Percentiles rank a stretch among this genome's conserved stretches.
Evolutionary conservation across 2,888 invertebrate species (phyloP).

Genomic region (Cheilosia urbana): DNA sequence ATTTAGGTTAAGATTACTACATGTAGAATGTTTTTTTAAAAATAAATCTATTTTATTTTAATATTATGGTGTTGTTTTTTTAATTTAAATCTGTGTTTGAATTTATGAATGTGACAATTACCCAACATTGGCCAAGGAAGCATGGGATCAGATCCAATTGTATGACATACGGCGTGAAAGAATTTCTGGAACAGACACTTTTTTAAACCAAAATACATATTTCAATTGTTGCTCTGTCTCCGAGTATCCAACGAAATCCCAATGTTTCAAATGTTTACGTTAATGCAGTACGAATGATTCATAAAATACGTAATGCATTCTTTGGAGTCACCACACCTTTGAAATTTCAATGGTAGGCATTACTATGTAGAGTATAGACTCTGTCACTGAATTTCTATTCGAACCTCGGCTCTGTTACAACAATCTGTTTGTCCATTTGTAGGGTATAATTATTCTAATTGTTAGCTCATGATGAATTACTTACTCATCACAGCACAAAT

Average conservation of each 20-base stretch:
- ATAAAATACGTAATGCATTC: not conserved
- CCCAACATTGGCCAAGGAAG: too few species aligned
- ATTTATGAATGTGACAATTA: too few species aligned
- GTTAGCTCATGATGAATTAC: constrained; percentile 12
- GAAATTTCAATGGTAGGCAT: not conserved
- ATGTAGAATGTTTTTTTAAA: constrained; percentile 14
- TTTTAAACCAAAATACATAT: not conserved
- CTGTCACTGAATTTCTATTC: constrained; percentile 11
- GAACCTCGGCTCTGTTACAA: constrained; percentile 13
- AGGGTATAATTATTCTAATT: constrained; percentile 20
- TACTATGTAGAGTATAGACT: not conserved
- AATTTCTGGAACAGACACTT: not conserved
- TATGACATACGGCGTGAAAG: too few species aligned
- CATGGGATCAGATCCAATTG: too few species aligned
- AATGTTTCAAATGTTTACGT: not conserved
- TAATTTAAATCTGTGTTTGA: not conserved
- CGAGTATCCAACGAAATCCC: not conserved
- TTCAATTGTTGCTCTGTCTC: not conserved
- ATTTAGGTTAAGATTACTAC: constrained; percentile 22
- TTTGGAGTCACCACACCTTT: constrained; percentile 11
- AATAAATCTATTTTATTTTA: constrained; percentile 38
- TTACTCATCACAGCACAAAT: constrained; percentile 26
- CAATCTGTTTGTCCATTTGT: constrained; percentile 14
- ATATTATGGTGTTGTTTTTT: not conserved
- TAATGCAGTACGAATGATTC: constrained; percentile 6